Percentiles rank a stretch among this genome's conserved stretches.
These are phyloP conservation scores for Oopsacas minuta DNA, from an alignment of 37 sponge, comb jelly and placozoan genomes.

Conservation along the genomic window DNA sequence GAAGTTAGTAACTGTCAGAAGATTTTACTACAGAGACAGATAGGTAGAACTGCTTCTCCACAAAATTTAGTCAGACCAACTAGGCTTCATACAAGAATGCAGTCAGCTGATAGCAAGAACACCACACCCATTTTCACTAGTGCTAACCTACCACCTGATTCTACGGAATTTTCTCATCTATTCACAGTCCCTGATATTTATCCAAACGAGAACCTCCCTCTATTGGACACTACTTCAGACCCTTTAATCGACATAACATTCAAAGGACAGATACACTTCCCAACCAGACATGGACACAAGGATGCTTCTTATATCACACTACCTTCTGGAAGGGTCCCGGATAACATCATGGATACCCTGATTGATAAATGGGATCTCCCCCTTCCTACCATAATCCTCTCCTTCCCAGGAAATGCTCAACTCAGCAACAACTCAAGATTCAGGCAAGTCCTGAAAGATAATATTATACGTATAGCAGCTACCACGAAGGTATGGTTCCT, in stretches of 20 bases:
- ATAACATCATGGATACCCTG: not conserved
- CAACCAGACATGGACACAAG: not conserved
- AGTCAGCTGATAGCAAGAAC: not conserved
- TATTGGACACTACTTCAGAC: not conserved
- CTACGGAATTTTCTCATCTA: not conserved
- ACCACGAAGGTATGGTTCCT: conserved; percentile 7
- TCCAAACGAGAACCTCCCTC: not conserved
- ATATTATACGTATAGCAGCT: not conserved
- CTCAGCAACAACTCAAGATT: not conserved
- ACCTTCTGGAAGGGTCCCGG: not conserved
- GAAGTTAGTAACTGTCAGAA: not conserved
- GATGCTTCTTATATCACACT: not conserved
- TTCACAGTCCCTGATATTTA: not conserved
- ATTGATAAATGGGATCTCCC: not conserved
- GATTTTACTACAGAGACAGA: not conserved
- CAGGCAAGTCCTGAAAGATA: not conserved
- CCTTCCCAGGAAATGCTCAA: not conserved
- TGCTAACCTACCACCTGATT: not conserved
- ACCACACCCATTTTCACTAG: not conserved
- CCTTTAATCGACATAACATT: not conserved
- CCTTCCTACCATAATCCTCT: not conserved
- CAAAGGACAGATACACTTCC: not conserved
- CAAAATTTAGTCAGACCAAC: not conserved
- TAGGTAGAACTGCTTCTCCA: not conserved
- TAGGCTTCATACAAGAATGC: not conserved